These are phyloP conservation scores for Chironomus riparius DNA, from an alignment of 2,888 invertebrate genomes.

Conservation along the genomic window DNA sequence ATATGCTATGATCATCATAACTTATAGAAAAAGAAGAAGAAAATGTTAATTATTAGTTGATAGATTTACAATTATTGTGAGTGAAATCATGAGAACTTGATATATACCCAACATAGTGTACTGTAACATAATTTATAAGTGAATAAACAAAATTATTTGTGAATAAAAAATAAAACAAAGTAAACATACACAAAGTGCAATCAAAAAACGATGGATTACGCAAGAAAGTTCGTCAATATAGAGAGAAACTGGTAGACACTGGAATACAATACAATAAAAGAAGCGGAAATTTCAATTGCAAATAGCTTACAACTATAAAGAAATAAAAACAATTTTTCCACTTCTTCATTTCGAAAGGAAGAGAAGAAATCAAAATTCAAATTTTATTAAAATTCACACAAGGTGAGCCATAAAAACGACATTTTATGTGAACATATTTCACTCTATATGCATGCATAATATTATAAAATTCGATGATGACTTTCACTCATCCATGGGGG, in stretches of 20 bases:
- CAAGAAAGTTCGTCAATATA: neutral
- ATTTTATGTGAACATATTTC: neutral
- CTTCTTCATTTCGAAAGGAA: neutral
- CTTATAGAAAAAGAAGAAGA: no score
- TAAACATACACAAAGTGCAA: no score
- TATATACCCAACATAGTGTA: no score
- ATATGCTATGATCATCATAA: no score
- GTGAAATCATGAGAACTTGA: no score
- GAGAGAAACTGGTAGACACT: no score
- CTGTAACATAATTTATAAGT: no score
- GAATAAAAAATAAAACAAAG: no score
- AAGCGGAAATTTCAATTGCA: neutral
- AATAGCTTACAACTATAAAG: neutral
- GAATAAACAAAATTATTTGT: no score
- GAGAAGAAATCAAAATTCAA: neutral
- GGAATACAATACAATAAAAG: neutral
- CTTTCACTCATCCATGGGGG: neutral
- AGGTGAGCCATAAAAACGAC: slow-evolving; percentile 2
- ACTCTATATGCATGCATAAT: no score
- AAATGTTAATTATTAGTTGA: no score
- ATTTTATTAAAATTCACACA: slow-evolving; percentile 11
- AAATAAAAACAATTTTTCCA: neutral
- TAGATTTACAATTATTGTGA: no score
- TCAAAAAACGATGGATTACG: neutral
- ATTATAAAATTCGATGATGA: neutral